These are phyloP conservation scores for Shargacucullia verbasci DNA, from an alignment of 2,888 invertebrate species.

Conservation along the genomic window DNA sequence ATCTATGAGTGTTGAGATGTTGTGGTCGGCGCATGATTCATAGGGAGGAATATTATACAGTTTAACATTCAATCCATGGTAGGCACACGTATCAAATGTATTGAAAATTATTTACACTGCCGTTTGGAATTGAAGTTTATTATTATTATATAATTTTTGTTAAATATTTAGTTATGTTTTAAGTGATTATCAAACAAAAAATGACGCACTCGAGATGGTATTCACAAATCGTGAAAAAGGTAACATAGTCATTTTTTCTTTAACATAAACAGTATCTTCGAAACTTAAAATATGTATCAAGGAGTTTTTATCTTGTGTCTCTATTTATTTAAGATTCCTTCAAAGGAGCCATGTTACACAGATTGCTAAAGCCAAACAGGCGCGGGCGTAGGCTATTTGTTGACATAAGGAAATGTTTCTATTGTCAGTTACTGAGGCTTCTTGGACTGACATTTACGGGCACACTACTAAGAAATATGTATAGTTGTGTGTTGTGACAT, in stretches of 20 bases:
- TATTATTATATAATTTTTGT: conserved; percentile 18
- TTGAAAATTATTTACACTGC: conserved; percentile 21
- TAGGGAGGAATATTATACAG: conserved; percentile 54
- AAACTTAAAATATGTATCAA: no score
- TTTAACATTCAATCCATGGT: conserved; percentile 50
- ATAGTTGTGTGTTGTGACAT: conserved; percentile 36
- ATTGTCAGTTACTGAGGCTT: not conserved
- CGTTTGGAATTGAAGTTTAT: conserved; percentile 9
- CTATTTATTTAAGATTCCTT: not conserved
- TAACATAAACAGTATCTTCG: no score
- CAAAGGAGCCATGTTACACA: not conserved
- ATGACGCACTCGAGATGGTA: conserved; percentile 75
- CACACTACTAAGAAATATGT: conserved; percentile 5
- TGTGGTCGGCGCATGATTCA: conserved; percentile 64
- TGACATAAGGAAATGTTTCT: conserved; percentile 6
- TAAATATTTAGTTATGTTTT: conserved; percentile 12
- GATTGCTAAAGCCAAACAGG: not conserved
- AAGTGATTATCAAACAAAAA: conserved; percentile 24
- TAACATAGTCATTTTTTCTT: conserved; percentile 43
- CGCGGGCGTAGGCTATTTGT: conserved; percentile 9
- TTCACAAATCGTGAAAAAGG: conserved; percentile 73
- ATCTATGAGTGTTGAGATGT: conserved; percentile 36
- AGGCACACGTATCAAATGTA: conserved; percentile 40
- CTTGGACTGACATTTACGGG: conserved; percentile 14
- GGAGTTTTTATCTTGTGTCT: no score